Conservation (phyloP, 1,140 invertebrate genomes). For the Leptinotarsa defecta region DNA sequence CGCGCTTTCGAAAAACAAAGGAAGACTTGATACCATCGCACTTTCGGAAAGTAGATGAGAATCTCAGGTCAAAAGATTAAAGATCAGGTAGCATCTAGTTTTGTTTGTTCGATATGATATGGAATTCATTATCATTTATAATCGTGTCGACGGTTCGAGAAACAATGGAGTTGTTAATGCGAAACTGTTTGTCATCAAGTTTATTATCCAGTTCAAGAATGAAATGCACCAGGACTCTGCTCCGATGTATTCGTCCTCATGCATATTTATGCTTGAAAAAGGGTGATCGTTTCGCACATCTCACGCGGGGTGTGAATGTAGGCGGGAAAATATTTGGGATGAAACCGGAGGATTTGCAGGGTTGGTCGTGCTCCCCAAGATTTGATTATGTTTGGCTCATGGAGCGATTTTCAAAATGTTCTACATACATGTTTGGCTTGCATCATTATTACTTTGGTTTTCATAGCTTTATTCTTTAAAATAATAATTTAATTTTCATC, state of each 20-base stretch:
- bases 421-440: too few species aligned
- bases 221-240: constrained; percentile 18
- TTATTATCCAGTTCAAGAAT: constrained; percentile 26
- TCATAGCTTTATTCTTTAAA: too few species aligned
- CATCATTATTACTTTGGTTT: too few species aligned
- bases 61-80: constrained; percentile 46
- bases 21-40: constrained; percentile 1
- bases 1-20: constrained; percentile 11
- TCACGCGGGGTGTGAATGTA: neutral
- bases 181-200: constrained; percentile 24
- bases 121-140: constrained; percentile 40
- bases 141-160: constrained; percentile 33
- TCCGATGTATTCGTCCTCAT: neutral
- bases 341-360: too few species aligned
- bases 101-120: constrained; percentile 36
- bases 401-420: too few species aligned
- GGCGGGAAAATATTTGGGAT: too few species aligned
- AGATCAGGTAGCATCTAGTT: constrained; percentile 37
- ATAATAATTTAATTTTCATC: too few species aligned
- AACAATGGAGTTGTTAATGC: constrained; percentile 31
- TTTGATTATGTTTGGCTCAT: too few species aligned
- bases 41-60: constrained; percentile 16
- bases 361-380: too few species aligned
- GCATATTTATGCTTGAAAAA: constrained; percentile 22
- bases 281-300: constrained; percentile 3